These are phyloP conservation scores for Odontothrips loti DNA, from an alignment of 2,888 invertebrate species.

Conservation along the genomic window DNA sequence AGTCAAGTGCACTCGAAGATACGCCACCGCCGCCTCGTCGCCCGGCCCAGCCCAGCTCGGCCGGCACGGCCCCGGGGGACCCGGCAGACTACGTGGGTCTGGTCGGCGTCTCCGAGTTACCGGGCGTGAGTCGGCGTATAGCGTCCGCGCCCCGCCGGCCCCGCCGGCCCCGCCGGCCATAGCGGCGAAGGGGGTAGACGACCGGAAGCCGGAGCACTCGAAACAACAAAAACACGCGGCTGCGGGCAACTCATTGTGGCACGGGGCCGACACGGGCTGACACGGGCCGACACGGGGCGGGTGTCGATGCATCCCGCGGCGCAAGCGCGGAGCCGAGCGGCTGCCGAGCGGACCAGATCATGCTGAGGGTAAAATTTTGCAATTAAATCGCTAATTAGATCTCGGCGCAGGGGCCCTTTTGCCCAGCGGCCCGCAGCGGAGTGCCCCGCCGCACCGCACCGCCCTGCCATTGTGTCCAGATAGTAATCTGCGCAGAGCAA, in stretches of 20 bases:
- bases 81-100: not conserved
- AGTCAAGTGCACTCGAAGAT: not conserved
- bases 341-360: not conserved
- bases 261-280: not conserved
- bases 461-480: too few species aligned
- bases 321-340: not conserved
- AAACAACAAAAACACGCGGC: slow-evolving; percentile 15
- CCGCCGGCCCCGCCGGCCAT: not conserved
- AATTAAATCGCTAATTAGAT: slow-evolving; percentile 18
- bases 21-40: too few species aligned
- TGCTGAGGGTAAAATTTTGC: not conserved
- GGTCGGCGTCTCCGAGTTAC: not conserved
- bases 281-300: not conserved
- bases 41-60: not conserved
- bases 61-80: not conserved
- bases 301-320: not conserved
- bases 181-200: not conserved
- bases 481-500: too few species aligned
- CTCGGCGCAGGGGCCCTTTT: not conserved
- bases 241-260: not conserved
- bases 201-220: slow-evolving; percentile 4
- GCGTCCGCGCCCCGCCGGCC: not conserved
- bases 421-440: not conserved
- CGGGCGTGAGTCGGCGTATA: not conserved
- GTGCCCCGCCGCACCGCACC: too few species aligned